Conservation (phyloP, 2,113 vertebrate genomes). For the Pseudonaja textilis region DNA sequence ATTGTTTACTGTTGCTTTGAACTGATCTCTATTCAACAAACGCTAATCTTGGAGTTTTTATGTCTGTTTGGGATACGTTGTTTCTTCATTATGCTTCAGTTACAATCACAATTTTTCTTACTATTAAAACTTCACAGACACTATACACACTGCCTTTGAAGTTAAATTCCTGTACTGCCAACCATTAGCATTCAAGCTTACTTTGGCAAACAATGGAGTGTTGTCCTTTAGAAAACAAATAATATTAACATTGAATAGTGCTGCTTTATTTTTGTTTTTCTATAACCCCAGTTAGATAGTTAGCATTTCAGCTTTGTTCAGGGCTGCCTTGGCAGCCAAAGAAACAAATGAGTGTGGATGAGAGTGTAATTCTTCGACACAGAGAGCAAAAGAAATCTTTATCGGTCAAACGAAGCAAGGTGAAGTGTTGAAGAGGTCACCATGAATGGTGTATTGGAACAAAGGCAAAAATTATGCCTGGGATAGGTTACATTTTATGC, state of each 20-base stretch:
- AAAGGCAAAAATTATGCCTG: not conserved
- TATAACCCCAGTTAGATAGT: constrained; percentile 19
- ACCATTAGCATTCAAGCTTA: constrained; percentile 54
- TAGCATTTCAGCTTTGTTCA: not conserved
- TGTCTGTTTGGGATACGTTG: constrained; percentile 51
- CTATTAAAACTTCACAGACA: constrained; percentile 75
- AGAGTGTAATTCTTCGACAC: not conserved
- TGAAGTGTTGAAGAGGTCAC: not conserved
- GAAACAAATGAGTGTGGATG: not conserved
- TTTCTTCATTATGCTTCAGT: constrained; percentile 68
- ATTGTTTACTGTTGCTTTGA: constrained; percentile 71
- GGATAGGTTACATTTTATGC: not conserved
- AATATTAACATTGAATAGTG: constrained; percentile 32
- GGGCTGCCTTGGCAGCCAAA: not conserved
- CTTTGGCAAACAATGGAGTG: constrained; percentile 64
- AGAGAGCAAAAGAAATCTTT: not conserved
- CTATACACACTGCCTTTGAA: constrained; percentile 53
- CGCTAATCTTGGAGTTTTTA: constrained; percentile 58
- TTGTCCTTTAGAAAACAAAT: constrained; percentile 48
- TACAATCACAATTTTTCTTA: constrained; percentile 68
- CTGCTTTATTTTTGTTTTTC: not conserved
- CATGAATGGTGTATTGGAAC: not conserved
- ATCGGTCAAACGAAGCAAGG: not conserved
- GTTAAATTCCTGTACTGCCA: constrained; percentile 65
- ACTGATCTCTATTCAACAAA: constrained; percentile 63